A percentile compares a stretch with the other conserved stretches of the same genome.
These are phyloP conservation scores for Callipepla californica DNA, from an alignment of 2,113 vertebrate species.

Conservation along the genomic window DNA sequence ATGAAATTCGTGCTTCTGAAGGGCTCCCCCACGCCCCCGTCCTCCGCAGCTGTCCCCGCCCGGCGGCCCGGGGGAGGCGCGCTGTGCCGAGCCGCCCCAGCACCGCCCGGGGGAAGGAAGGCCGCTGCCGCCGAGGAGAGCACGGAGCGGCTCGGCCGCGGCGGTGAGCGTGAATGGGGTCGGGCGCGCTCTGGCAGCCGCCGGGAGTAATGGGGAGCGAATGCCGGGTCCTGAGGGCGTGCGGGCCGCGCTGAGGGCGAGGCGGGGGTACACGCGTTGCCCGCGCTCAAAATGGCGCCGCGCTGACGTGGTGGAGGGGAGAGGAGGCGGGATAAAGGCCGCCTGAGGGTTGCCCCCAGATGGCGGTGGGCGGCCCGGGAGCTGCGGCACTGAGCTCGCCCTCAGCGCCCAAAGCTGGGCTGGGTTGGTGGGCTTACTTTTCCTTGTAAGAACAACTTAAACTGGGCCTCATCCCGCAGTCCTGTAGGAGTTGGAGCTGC, in stretches of 20 bases:
- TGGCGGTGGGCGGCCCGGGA: not conserved
- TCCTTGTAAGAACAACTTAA: rapidly evolving
- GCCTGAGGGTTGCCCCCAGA: not conserved
- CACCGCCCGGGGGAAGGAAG: not conserved
- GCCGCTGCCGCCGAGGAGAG: not conserved
- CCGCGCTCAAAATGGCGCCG: conserved; percentile 7
- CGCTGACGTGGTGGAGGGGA: not conserved
- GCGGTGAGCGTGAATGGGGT: not conserved
- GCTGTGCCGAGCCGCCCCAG: not conserved
- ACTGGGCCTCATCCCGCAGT: rapidly evolving
- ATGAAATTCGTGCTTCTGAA: too few relatives aligned
- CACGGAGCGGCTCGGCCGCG: not conserved
- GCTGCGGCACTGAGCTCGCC: not conserved
- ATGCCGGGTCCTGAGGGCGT: rapidly evolving
- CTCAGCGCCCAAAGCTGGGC: rapidly evolving
- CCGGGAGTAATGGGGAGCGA: too few relatives aligned
- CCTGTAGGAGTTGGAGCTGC: not conserved
- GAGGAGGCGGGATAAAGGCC: rapidly evolving
- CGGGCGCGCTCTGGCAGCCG: too few relatives aligned
- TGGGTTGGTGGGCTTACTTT: not conserved
- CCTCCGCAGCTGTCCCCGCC: not conserved
- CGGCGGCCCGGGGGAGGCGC: conserved; percentile 6
- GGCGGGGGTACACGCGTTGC: not conserved
- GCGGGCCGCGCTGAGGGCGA: too few relatives aligned
- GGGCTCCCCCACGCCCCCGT: too few relatives aligned